These are phyloP conservation scores for Drosophila niveifrons DNA, from an alignment of 2,888 invertebrate species.

Conservation along the genomic window DNA sequence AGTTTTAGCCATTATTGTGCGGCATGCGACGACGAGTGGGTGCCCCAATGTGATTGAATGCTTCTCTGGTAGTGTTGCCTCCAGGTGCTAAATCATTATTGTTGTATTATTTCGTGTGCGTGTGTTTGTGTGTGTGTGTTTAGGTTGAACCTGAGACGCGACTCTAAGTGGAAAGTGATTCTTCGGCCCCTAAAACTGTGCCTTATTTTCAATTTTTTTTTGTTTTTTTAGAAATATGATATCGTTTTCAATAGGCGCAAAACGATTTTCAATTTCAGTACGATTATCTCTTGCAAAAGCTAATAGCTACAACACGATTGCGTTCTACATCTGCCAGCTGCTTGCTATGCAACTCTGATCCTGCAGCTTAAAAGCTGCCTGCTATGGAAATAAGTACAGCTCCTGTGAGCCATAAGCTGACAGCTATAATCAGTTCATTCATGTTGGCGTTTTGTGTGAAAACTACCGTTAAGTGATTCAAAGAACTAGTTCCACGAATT, in stretches of 20 bases:
- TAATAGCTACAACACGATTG: constrained; percentile 3
- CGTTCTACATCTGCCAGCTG: no score
- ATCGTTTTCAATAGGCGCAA: not conserved
- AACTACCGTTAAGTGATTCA: constrained; percentile 28
- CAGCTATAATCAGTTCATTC: constrained; percentile 10
- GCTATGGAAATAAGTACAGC: constrained; percentile 1
- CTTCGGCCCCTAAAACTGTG: constrained; percentile 38
- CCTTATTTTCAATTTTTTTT: constrained; percentile 1
- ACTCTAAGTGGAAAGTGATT: constrained; percentile 51
- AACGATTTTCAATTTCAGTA: not conserved
- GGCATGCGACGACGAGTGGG: constrained; percentile 47
- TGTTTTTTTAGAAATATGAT: not conserved
- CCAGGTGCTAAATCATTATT: constrained; percentile 49
- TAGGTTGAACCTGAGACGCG: not conserved
- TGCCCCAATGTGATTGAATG: constrained; percentile 52
- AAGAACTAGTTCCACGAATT: constrained; percentile 31
- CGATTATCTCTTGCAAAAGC: not conserved
- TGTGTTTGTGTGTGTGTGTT: constrained; percentile 2
- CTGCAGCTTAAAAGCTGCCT: not conserved
- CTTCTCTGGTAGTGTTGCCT: constrained; percentile 49
- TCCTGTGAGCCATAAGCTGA: constrained; percentile 4
- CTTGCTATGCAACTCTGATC: not conserved
- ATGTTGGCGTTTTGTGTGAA: not conserved
- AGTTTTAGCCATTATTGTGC: constrained; percentile 43
- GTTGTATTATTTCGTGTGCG: constrained; percentile 22